Base-by-base conservation (phyloP, 2,888 invertebrate species). In the Caenorhabditis panamensis region DNA sequence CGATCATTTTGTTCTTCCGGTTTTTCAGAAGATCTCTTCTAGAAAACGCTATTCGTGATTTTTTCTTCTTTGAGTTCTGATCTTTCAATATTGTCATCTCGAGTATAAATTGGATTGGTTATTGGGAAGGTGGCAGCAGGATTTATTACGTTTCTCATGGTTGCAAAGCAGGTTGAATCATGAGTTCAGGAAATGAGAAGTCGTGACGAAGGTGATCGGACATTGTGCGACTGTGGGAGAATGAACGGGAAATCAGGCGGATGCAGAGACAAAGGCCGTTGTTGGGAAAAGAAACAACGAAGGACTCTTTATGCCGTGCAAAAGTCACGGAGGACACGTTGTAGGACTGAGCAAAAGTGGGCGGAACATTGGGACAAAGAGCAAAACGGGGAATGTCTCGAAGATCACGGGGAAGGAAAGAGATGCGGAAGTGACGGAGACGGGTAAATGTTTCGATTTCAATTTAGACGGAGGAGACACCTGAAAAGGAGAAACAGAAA, bases 251-350 rank as follows among this genome's bases (percentile, higher is more conserved):
- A 54, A 54, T 54, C 54, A 54, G 24, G 54, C 54, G 54, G 54
- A 54, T 28, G 54, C 54, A 28, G n/a, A 49, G n/a, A 54, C 54
- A 54, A 54, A 54, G 54, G n/a, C n/a, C 54, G 9, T 26, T 54
- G 26, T 26, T 54, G 5, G 49, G 26, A n/a, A 5, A n/a, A 26
- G 54, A 54, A 54, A 54, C 54, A 54, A 54, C 54, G n/a, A n/a
- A n/a, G 54, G 54, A n/a, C 54, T 54, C 54, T 54, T 54, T 54
- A 53, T 53, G 31, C 11, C 53, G 24, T 20, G 53, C 22, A 53
- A 53, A 53, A 53, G 24, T 53, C 53, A 22, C 53, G 26, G 26
- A 53, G 8, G 13, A 53, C 22, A 2, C 1, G 53, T 18, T n/a
- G n/a, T n/a, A n/a, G n/a, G n/a, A n/a, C n/a, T n/a, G 22, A 26